These are phyloP conservation scores for Leptinotarsa undecemlineata DNA, from an alignment of 1,140 invertebrate species.

Conservation along the genomic window DNA sequence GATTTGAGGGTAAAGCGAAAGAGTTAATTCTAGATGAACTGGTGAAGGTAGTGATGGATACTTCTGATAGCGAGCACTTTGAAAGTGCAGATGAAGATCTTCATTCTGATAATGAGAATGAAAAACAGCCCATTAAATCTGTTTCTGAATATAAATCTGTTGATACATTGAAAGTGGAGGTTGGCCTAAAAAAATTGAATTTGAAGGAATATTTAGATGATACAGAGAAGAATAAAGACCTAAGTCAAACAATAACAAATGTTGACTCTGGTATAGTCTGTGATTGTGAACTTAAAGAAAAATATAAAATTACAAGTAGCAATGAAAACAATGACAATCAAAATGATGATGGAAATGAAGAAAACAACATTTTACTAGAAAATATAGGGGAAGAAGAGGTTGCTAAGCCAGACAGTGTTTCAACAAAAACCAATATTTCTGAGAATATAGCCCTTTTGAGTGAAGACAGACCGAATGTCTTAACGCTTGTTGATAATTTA, in stretches of 20 bases:
- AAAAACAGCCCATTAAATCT: background rate
- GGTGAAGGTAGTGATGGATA: conserved; percentile 60
- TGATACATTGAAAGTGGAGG: too few species aligned
- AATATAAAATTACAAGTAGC: background rate
- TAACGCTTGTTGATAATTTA: conserved; percentile 10
- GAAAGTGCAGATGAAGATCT: conserved; percentile 53
- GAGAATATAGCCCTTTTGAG: background rate
- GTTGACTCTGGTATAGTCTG: background rate
- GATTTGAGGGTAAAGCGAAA: too few species aligned
- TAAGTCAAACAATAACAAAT: too few species aligned
- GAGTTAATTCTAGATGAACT: too few species aligned
- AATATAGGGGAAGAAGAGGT: background rate
- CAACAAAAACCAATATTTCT: background rate
- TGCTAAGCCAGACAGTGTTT: background rate
- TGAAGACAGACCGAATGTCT: background rate
- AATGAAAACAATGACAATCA: background rate
- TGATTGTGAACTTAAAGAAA: background rate
- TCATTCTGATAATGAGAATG: background rate
- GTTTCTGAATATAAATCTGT: too few species aligned
- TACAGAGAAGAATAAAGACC: too few species aligned
- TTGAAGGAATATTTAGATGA: conserved; percentile 53
- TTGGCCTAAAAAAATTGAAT: conserved; percentile 59
- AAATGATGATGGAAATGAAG: background rate
- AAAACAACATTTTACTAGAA: background rate
- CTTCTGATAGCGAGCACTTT: conserved; percentile 74